Conservation (phyloP, 2,113 vertebrate genomes). For the human region GRCh38 chrX:94317001-94317500, state of each 20-base stretch:
- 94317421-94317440: not conserved
- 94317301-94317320: not conserved
- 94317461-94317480: not conserved
- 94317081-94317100: not conserved
- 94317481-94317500: not conserved
- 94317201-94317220: not conserved
- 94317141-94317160: not conserved
- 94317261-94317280: not conserved
- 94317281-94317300: not conserved
- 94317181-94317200: not conserved
- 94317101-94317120: not conserved
- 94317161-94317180: not conserved
- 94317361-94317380: not conserved
- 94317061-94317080: not conserved
- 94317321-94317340: not conserved
- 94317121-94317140: not conserved
- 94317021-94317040: not conserved
- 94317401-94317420: not conserved
- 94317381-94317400: not conserved
- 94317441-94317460: not conserved
- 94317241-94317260: not conserved
- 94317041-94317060: not conserved
- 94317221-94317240: not conserved
- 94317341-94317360: not conserved
- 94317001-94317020: not conserved